phyloP scores from a whole-genome alignment of 2,113 vertebrate species.

The Nanorana parkeri region DNA sequence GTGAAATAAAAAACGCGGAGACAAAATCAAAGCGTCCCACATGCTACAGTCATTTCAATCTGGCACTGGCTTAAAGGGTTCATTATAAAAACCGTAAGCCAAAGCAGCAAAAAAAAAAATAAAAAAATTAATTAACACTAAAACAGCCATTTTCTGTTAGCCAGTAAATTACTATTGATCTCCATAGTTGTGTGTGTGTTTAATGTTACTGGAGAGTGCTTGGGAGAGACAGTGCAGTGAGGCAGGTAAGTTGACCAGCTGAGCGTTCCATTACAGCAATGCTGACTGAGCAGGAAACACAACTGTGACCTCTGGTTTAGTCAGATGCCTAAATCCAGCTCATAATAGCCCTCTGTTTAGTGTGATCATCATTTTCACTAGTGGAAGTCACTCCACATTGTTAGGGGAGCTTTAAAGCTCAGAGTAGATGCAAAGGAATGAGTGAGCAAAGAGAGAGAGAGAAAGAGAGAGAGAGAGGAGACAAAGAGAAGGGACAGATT shows the following conservation, averaged over 20 bases:
- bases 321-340: slow-evolving; percentile 69
- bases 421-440: slow-evolving; percentile 61
- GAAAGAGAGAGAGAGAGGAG: slow-evolving; percentile 53
- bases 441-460: slow-evolving; percentile 35
- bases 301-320: slow-evolving; percentile 63
- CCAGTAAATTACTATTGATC: slow-evolving; percentile 86
- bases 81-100: slow-evolving; percentile 75
- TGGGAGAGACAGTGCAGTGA: slow-evolving; percentile 39
- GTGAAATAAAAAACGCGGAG: background rate
- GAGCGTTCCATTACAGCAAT: slow-evolving; percentile 56
- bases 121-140: slow-evolving; percentile 78
- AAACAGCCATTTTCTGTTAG: slow-evolving; percentile 78
- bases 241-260: slow-evolving; percentile 71
- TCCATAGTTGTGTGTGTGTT: slow-evolving; percentile 45
- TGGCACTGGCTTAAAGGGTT: slow-evolving; percentile 75
- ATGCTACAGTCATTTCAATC: slow-evolving; percentile 67
- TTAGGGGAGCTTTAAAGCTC: slow-evolving; percentile 74
- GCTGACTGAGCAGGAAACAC: slow-evolving; percentile 68
- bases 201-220: slow-evolving; percentile 47
- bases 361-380: slow-evolving; percentile 62
- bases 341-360: slow-evolving; percentile 67
- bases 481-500: slow-evolving; percentile 60
- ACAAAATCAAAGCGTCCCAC: background rate
- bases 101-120: slow-evolving; percentile 61
- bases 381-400: slow-evolving; percentile 67